These are phyloP conservation scores for Iphiclides podalirius DNA, from an alignment of 2,888 invertebrate genomes.

Conservation along the genomic window DNA sequence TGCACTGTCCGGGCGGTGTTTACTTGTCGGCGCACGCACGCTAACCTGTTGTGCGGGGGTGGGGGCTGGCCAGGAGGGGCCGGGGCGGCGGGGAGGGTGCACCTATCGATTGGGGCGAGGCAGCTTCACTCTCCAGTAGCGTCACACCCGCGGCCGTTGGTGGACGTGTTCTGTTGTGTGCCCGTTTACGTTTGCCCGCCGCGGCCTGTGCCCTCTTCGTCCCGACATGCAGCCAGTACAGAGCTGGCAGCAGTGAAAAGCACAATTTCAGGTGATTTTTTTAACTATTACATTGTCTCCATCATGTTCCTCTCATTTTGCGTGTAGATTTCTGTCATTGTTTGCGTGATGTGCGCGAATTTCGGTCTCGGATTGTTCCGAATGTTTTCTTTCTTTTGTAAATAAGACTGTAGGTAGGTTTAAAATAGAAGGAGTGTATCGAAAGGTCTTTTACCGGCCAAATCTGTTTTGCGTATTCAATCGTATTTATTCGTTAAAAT, in stretches of 20 bases:
- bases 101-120: slow-evolving; percentile 57
- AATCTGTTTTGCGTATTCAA: background rate
- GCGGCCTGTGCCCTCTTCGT: slow-evolving; percentile 26
- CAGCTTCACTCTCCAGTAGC: slow-evolving; percentile 60
- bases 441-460: background rate
- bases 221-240: slow-evolving; percentile 59
- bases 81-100: slow-evolving; percentile 16
- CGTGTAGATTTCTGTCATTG: slow-evolving; percentile 14
- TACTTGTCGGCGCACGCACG: slow-evolving; percentile 62
- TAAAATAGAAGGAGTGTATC: background rate
- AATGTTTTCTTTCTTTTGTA: slow-evolving; percentile 2
- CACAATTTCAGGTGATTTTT: slow-evolving; percentile 51
- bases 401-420: slow-evolving; percentile 1
- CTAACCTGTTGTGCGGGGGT: slow-evolving; percentile 63
- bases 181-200: slow-evolving; percentile 31
- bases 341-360: slow-evolving; percentile 11
- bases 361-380: background rate
- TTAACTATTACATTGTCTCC: background rate
- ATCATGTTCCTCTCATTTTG: background rate
- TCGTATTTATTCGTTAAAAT: slow-evolving; percentile 1
- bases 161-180: slow-evolving; percentile 31
- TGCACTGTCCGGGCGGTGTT: slow-evolving; percentile 35
- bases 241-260: slow-evolving; percentile 52
- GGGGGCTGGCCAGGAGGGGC: slow-evolving; percentile 31
- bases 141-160: slow-evolving; percentile 28